Evolutionary conservation across 2,797 vertebrate genomes (phyloP).

Genomic region (Sebastes variabilis): DNA sequence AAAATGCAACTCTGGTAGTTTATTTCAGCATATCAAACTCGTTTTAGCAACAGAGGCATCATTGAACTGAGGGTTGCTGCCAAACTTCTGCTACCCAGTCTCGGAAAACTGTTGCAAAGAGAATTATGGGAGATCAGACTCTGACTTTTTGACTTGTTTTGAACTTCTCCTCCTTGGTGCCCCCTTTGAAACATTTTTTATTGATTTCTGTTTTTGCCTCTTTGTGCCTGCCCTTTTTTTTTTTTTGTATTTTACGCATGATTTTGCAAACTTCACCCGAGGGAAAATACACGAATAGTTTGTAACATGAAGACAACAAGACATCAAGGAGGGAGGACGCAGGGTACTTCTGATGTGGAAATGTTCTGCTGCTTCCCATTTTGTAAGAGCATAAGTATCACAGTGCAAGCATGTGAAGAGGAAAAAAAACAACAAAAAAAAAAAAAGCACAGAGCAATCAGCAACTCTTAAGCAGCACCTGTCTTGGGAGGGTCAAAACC

Average conservation of each 20-base stretch:
- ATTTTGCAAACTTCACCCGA: slow-evolving; percentile 47
- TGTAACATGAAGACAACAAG: slow-evolving; percentile 24
- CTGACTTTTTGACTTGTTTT: slow-evolving; percentile 52
- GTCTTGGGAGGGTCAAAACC: slow-evolving; percentile 19
- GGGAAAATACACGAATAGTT: slow-evolving; percentile 17
- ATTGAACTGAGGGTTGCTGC: slow-evolving; percentile 3
- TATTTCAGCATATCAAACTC: slow-evolving; percentile 10
- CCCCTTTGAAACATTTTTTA: slow-evolving; percentile 62
- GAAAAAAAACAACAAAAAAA: not conserved
- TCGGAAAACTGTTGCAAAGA: slow-evolving; percentile 3
- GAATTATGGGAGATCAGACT: slow-evolving; percentile 61
- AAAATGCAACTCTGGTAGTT: not conserved
- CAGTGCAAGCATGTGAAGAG: not conserved
- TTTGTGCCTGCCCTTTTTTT: slow-evolving; percentile 36
- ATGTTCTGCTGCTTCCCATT: not conserved
- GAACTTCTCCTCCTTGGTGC: slow-evolving; percentile 37
- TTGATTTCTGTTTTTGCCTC: slow-evolving; percentile 61
- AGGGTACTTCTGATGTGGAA: not conserved
- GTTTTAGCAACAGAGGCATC: slow-evolving; percentile 13
- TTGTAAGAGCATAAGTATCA: slow-evolving; percentile 10
- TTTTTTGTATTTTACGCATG: slow-evolving; percentile 16
- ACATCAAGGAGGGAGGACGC: not conserved
- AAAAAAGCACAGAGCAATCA: not conserved
- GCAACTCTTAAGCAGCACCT: slow-evolving; percentile 22
- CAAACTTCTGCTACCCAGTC: not conserved